Base-by-base conservation (phyloP, 2,888 invertebrate genomes). In the Apamea sordens region DNA sequence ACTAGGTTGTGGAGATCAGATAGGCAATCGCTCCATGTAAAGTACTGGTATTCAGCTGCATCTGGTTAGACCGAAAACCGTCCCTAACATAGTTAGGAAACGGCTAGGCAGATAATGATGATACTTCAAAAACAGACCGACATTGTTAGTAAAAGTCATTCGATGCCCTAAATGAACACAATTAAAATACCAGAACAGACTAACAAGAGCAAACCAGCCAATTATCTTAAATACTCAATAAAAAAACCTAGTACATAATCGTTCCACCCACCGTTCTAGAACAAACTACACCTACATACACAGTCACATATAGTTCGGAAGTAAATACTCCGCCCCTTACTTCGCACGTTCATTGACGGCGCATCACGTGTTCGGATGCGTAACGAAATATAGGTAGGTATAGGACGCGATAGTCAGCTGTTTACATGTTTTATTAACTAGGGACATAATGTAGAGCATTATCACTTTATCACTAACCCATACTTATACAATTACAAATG, bases 301-400 rank as follows among this genome's bases (percentile, higher is more conserved):
- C 67, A 73, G 44, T 63, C 53, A 36, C 36, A 73, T 73, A 64
- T 64, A 65, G 75, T 76, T 80, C 74, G 80, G 80, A 80, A 76
- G 79, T 82, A 82, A 86, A 86, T 64, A 73, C 59, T 76, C 70
- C 86, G 86, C 87, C 84, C 85, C 87, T 77, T 47, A 41, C 64
- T 77, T 85, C 87, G 56, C 85, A 85, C 85, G 87, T 59, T 84
- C 76, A 87, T 87, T 87, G 85, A 77, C n/a, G 41, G 50, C 18
- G 18, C 36, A 32, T 74, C 86, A 84, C 80, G 79, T 79, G 84
- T 41, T 67, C 47, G 24, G 59, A 74, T 32, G 64, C 59, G 50
- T 73, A 71, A 68, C 67, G 28, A 59, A 67, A 67, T 36, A 50
- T 72, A 79, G 32, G 50, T 63, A 56, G 11, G 18, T 56, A 24